phyloP scores from a whole-genome alignment of 2,113 vertebrate genomes.

The Psilopsiagon aurifrons region DNA sequence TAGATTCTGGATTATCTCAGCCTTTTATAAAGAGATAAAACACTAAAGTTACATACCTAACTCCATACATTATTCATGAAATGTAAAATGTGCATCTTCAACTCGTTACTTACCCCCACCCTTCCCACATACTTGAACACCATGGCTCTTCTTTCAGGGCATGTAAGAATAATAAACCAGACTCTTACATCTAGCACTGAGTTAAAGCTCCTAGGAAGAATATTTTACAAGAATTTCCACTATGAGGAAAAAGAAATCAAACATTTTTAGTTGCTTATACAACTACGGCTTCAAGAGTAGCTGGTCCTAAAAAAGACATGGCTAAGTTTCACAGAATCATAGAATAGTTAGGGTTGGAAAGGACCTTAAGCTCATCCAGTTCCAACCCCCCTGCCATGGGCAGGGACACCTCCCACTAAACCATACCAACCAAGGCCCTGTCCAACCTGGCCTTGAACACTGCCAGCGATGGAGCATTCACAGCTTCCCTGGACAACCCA shows the following conservation, averaged over 20 bases:
- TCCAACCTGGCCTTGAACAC: too few relatives aligned
- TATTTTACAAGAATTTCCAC: constrained; percentile 10
- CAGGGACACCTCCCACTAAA: not conserved
- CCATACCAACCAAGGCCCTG: too few relatives aligned
- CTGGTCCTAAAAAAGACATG: not conserved
- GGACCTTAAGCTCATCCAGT: not conserved
- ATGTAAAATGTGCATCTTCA: not conserved
- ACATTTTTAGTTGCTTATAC: not conserved
- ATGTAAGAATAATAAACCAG: constrained; percentile 18
- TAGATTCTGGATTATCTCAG: not conserved
- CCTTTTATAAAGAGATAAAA: constrained; percentile 18
- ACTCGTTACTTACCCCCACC: constrained; percentile 6
- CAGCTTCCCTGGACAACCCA: too few relatives aligned
- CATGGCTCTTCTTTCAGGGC: constrained; percentile 11
- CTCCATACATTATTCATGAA: constrained; percentile 25
- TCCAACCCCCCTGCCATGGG: not conserved
- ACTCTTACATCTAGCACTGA: not conserved
- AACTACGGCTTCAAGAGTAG: not conserved
- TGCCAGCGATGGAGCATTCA: too few relatives aligned
- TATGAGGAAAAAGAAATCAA: not conserved
- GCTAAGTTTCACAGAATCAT: not conserved
- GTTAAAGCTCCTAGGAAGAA: not conserved
- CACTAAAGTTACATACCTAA: constrained; percentile 31
- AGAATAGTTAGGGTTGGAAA: not conserved
- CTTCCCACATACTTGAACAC: constrained; percentile 40